Base-by-base conservation (phyloP, 2,797 vertebrate genomes). In the Lagocephalus sceleratus region DNA sequence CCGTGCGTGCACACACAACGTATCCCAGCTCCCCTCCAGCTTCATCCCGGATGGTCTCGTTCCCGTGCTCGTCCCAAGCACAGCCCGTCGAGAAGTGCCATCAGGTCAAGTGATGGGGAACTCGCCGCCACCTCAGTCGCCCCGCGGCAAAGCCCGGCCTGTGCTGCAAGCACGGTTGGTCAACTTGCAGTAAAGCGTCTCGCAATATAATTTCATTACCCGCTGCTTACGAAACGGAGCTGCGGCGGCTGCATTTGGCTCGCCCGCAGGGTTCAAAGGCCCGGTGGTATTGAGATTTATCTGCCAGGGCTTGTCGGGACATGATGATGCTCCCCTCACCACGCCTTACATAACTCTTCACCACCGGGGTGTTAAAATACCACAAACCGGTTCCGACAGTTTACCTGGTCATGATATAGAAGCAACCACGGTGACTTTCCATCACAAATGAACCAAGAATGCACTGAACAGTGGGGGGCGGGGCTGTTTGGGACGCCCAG, bases 261-360 rank as follows among this genome's bases (percentile, higher is more conserved):
- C 2, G 29, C 9, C 1, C 12, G 29, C 29, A 12, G 29, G 29
- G 29, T 12, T 35, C 11, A 42, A 17, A 16, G 15, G 39, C n/a
- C n/a, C 0, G n/a, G 40, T 1, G 40, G 6, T 9, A 6, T 39
- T 12, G 6, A 4, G 38, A 12, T 12, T 4, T 6, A 2, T 19
- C 40, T n/a, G 40, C 20, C 12, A 1, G 22, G 54, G 43, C 73
- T 20, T 1, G 58, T 61, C 54, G 21, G 62, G 60, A 72, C 80
- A 20, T 6, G 62, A 68, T 19, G 23, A 8, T 54, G 6, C 8
- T 35, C 39, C 5, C 14, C 1, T 3, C 67, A 17, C 40, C 71
- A 47, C 76, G 55, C 66, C 63, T 78, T 63, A 19, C 64, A 60
- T 54, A 65, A 53, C 66, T 75, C 12, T 1, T n/a, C n/a, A 14